A percentile compares a stretch with the other conserved stretches of the same genome.
Evolutionary conservation across 2,797 vertebrate genomes (phyloP).

Genomic region (Sebastes reedi): DNA sequence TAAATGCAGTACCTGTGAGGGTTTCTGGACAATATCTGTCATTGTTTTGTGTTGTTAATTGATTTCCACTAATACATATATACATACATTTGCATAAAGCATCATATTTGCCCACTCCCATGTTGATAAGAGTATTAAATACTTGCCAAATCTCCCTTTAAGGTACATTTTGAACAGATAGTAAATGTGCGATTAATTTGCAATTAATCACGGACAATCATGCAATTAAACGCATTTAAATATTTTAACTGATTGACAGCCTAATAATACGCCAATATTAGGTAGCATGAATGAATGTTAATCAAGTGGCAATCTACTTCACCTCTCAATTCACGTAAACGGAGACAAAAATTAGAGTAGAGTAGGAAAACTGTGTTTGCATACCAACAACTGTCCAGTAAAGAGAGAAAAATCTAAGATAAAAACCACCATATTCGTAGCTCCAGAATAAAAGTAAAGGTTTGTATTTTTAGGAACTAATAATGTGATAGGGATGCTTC

Average conservation of each 20-base stretch:
- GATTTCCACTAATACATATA: no score
- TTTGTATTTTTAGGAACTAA: not conserved
- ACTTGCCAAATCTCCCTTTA: no score
- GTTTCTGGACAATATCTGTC: no score
- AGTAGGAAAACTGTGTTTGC: not conserved
- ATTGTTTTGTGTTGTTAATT: no score
- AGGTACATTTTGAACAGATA: no score
- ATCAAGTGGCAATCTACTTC: not conserved
- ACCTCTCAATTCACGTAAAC: not conserved
- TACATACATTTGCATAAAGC: no score
- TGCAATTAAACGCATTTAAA: no score
- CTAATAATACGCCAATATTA: not conserved
- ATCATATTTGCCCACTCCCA: no score
- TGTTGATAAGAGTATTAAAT: accelerated
- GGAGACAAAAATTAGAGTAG: not conserved
- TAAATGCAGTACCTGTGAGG: no score
- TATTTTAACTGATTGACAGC: accelerated
- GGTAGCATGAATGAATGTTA: not conserved
- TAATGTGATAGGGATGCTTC: not conserved
- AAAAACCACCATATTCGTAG: not conserved
- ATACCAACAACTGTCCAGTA: not conserved
- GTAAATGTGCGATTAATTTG: accelerated
- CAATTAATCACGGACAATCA: no score
- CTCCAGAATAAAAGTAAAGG: not conserved
- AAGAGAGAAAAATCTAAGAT: not conserved